Evolutionary conservation across 2,888 invertebrate species (phyloP).

Genomic region (Lithophane leautieri): DNA sequence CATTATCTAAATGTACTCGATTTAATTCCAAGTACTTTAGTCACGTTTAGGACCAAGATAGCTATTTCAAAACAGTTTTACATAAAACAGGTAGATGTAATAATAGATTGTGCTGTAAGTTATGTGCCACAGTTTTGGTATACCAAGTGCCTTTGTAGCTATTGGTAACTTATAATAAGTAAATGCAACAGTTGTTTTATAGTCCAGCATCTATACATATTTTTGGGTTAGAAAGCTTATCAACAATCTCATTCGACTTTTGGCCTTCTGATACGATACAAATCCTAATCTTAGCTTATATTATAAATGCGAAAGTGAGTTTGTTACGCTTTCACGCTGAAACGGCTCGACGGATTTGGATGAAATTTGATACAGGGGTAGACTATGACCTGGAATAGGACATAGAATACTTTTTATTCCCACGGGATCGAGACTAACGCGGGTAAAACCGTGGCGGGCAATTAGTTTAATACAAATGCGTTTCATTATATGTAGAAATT

Average conservation of each 20-base stretch:
- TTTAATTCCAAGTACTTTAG: conserved; percentile 16
- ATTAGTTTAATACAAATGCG: too few relatives aligned
- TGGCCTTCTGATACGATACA: neutral
- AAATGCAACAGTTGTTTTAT: conserved; percentile 36
- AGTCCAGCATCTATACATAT: conserved; percentile 28
- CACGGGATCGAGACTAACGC: too few relatives aligned
- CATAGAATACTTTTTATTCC: too few relatives aligned
- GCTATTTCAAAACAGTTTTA: conserved; percentile 31
- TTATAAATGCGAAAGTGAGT: too few relatives aligned
- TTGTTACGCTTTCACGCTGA: too few relatives aligned
- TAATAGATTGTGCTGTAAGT: conserved; percentile 39
- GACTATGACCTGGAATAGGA: too few relatives aligned
- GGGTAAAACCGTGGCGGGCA: too few relatives aligned
- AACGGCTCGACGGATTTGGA: too few relatives aligned
- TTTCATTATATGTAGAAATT: too few relatives aligned
- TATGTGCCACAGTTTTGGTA: conserved; percentile 12
- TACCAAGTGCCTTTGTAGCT: neutral
- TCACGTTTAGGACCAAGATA: conserved; percentile 25
- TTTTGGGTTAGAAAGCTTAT: neutral
- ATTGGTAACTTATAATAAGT: conserved; percentile 27
- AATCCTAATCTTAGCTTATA: too few relatives aligned
- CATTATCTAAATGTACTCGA: neutral
- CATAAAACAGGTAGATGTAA: conserved; percentile 35
- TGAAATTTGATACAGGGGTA: too few relatives aligned
- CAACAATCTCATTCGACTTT: neutral